These are phyloP conservation scores for Leptonema lineaticorne DNA, from an alignment of 1,140 invertebrate species.

Conservation along the genomic window DNA sequence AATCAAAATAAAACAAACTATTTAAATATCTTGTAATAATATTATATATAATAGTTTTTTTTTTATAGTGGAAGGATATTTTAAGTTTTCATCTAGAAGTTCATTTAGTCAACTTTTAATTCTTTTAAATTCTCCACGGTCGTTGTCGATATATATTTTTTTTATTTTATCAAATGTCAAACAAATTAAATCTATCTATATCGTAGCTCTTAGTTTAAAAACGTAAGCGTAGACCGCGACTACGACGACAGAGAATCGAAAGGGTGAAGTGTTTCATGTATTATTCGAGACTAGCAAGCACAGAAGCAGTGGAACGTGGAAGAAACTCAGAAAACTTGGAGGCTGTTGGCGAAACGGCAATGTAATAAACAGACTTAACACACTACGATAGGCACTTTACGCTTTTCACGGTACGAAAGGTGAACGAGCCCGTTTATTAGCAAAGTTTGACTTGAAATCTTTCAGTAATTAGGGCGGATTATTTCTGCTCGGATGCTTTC, in stretches of 20 bases:
- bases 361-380: conserved; percentile 39
- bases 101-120: too few species aligned
- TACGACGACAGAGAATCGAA: too few species aligned
- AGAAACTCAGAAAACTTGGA: conserved; percentile 29
- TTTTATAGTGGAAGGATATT: too few species aligned
- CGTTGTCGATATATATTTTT: too few species aligned
- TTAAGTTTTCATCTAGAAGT: too few species aligned
- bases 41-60: too few species aligned
- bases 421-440: conserved; percentile 54
- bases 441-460: conserved; percentile 53
- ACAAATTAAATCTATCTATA: too few species aligned
- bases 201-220: too few species aligned
- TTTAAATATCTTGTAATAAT: too few species aligned
- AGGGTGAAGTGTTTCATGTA: conserved; percentile 1
- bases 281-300: not conserved
- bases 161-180: too few species aligned
- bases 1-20: too few species aligned
- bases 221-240: not conserved
- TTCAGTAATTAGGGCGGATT: conserved; percentile 54
- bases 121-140: too few species aligned
- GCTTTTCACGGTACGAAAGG: conserved; percentile 40
- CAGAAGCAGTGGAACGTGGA: not conserved
- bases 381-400: conserved; percentile 40
- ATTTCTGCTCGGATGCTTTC: conserved; percentile 47
- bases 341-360: conserved; percentile 32